phyloP scores from a whole-genome alignment of 2,113 vertebrate species.

The Osmerus mordax region DNA sequence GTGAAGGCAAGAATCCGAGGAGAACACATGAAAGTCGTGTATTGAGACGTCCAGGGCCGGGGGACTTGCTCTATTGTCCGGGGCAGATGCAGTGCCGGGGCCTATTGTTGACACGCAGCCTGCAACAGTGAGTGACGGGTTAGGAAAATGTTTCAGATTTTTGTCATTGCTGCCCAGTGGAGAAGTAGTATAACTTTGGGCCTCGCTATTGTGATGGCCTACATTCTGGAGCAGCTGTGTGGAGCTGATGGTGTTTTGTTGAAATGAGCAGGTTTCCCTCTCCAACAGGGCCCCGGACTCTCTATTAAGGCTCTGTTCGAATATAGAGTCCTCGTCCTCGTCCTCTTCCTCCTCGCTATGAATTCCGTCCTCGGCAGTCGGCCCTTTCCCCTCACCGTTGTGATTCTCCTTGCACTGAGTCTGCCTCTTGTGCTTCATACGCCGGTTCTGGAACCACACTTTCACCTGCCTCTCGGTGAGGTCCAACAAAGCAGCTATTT shows the following conservation, averaged over 20 bases:
- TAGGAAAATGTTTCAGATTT: constrained; percentile 99
- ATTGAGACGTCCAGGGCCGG: constrained; percentile 93
- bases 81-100: constrained; percentile 91
- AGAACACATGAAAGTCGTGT: constrained; percentile 94
- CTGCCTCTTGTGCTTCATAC: constrained; percentile 99
- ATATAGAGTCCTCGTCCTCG: constrained; percentile 78
- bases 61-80: constrained; percentile 94
- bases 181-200: constrained; percentile 85
- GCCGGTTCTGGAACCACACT: constrained; percentile 98
- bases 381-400: constrained; percentile 83
- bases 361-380: constrained; percentile 81
- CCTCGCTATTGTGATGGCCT: constrained; percentile 87
- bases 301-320: constrained; percentile 82
- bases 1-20: constrained; percentile 95
- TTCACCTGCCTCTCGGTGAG: constrained; percentile 98
- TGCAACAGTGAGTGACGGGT: constrained; percentile 96
- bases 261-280: constrained; percentile 92
- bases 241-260: constrained; percentile 85
- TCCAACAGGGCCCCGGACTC: constrained; percentile 91
- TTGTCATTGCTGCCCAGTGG: constrained; percentile 97
- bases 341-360: constrained; percentile 89
- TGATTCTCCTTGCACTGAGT: constrained; percentile 98
- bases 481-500: constrained; percentile 95
- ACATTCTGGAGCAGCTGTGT: constrained; percentile 83
- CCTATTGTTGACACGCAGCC: constrained; percentile 97